These are phyloP conservation scores for Rhopalosiphum nymphaeae DNA, from an alignment of 2,888 invertebrate species.

Conservation along the genomic window DNA sequence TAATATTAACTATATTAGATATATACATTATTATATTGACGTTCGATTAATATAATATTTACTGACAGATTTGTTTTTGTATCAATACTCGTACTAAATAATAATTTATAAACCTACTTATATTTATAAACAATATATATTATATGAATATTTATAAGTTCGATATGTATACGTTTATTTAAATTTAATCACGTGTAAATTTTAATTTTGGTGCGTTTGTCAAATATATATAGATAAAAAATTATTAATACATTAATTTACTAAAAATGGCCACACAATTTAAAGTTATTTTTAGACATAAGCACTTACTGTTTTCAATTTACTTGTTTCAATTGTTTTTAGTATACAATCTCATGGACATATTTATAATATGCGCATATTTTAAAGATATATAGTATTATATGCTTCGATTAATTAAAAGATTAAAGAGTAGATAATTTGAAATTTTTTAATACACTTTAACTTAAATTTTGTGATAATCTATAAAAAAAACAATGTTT, in stretches of 20 bases:
- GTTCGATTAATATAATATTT: neutral
- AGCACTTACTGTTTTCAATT: neutral
- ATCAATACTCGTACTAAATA: neutral
- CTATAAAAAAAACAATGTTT: neutral
- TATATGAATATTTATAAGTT: neutral
- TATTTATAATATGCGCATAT: neutral
- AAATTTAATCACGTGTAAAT: neutral
- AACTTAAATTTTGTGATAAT: neutral
- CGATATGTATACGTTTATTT: neutral
- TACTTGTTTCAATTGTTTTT: neutral
- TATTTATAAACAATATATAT: neutral
- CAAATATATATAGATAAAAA: neutral
- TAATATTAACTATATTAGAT: neutral
- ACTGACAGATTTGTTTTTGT: neutral
- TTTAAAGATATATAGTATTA: neutral
- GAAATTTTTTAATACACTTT: neutral
- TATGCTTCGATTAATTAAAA: neutral
- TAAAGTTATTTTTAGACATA: neutral
- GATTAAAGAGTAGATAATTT: neutral
- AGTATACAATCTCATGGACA: neutral
- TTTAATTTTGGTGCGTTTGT: neutral
- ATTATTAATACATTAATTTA: neutral
- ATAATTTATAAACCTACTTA: neutral
- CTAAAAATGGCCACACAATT: neutral
- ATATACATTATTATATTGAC: neutral